Evolutionary conservation across 2,797 vertebrate genomes (phyloP).

Genomic region (Toxotes lorentzi): DNA sequence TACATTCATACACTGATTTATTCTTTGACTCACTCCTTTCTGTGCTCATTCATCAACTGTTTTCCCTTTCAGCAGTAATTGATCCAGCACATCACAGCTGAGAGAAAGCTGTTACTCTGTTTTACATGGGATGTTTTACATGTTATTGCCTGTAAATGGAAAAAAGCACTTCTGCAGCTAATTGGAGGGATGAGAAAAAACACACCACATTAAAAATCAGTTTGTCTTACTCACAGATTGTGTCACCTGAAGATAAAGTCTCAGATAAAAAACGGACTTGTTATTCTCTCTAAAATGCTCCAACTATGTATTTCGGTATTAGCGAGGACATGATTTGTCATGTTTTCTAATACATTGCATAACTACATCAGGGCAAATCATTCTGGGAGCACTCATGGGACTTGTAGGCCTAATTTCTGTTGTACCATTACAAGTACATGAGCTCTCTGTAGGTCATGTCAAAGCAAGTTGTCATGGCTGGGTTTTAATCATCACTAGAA

Average conservation of each 20-base stretch:
- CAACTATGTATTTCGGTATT: neutral
- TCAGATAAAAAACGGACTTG: slow-evolving; percentile 43
- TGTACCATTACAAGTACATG: slow-evolving; percentile 24
- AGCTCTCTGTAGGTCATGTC: slow-evolving; percentile 19
- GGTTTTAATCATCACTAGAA: slow-evolving; percentile 52
- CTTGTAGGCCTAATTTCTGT: slow-evolving; percentile 44
- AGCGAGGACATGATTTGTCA: slow-evolving; percentile 9
- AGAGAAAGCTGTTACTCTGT: slow-evolving; percentile 21
- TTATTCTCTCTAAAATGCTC: slow-evolving; percentile 24
- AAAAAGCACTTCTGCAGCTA: slow-evolving; percentile 13
- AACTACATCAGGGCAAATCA: slow-evolving; percentile 40
- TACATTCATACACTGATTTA: neutral
- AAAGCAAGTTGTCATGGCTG: slow-evolving; percentile 35
- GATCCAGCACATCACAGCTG: slow-evolving; percentile 26
- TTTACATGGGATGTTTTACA: slow-evolving; percentile 29
- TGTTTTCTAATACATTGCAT: slow-evolving; percentile 36
- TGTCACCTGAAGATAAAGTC: slow-evolving; percentile 42
- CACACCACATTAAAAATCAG: slow-evolving; percentile 5
- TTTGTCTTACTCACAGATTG: slow-evolving; percentile 17
- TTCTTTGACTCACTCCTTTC: slow-evolving; percentile 12
- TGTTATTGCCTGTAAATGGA: slow-evolving; percentile 30
- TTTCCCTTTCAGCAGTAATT: slow-evolving; percentile 20
- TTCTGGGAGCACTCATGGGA: slow-evolving; percentile 26
- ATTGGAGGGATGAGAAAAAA: slow-evolving; percentile 25
- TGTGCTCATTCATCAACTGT: slow-evolving; percentile 11